Evolutionary conservation across 2,888 invertebrate species (phyloP).

Genomic region (Ptychoptera contaminata): DNA sequence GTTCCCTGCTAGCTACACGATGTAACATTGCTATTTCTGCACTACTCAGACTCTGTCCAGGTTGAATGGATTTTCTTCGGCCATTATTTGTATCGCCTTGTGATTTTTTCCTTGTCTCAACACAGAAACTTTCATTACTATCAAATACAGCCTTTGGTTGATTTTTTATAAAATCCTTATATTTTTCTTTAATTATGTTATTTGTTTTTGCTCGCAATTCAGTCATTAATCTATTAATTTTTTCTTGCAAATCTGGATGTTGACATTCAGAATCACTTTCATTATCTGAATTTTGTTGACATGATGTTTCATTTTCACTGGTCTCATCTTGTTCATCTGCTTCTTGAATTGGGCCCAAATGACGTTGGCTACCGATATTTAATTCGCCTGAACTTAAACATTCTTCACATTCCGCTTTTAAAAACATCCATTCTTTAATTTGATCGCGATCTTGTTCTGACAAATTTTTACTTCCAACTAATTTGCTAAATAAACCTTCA

Average conservation of each 20-base stretch:
- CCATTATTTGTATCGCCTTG: slow-evolving; percentile 12
- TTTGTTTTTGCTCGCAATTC: slow-evolving; percentile 57
- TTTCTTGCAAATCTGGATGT: slow-evolving; percentile 52
- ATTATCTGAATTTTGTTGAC: slow-evolving; percentile 28
- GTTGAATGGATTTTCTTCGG: slow-evolving; percentile 41
- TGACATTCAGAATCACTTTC: slow-evolving; percentile 36
- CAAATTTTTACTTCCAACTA: slow-evolving; percentile 52
- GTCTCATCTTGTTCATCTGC: slow-evolving; percentile 44
- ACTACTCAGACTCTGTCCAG: slow-evolving; percentile 42
- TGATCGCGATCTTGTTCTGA: slow-evolving; percentile 58
- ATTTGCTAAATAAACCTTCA: slow-evolving; percentile 58
- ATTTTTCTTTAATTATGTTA: slow-evolving; percentile 41
- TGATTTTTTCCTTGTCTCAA: slow-evolving; percentile 12
- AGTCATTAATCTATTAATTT: slow-evolving; percentile 53
- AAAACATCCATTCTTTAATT: slow-evolving; percentile 65
- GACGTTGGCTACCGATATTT: slow-evolving; percentile 20
- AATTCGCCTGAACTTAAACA: slow-evolving; percentile 36
- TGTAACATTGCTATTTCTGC: slow-evolving; percentile 41
- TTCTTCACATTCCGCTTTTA: slow-evolving; percentile 78
- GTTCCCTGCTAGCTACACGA: slow-evolving; percentile 34
- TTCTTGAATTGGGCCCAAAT: slow-evolving; percentile 31
- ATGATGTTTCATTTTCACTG: slow-evolving; percentile 35
- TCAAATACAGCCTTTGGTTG: slow-evolving; percentile 29
- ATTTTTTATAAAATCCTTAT: slow-evolving; percentile 40
- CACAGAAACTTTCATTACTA: slow-evolving; percentile 23